Conservation (phyloP, 1,140 invertebrate species). For the Proales similis region DNA sequence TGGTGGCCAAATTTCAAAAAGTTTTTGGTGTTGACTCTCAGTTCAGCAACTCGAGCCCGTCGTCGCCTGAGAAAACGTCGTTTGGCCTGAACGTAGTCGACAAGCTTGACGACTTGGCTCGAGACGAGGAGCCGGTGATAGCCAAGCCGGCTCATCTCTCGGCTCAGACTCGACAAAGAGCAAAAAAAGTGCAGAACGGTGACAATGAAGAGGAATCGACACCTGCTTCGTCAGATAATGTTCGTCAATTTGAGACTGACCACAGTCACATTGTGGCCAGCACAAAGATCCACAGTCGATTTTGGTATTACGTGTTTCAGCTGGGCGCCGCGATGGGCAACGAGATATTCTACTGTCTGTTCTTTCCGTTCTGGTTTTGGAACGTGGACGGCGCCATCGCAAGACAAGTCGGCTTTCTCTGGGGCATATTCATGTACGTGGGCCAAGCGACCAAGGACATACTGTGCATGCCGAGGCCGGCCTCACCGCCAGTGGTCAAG, state of each 20-base stretch:
- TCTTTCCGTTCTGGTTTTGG: conserved; percentile 38
- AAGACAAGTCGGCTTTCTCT: conserved; percentile 53
- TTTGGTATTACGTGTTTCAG: conserved; percentile 38
- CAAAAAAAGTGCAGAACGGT: background rate
- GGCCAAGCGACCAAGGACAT: conserved; percentile 78
- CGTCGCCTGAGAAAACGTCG: no score
- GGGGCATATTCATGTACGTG: conserved; percentile 68
- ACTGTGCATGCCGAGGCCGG: conserved; percentile 72
- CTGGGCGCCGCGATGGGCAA: conserved; percentile 37
- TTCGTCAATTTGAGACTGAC: background rate
- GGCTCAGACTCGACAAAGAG: background rate
- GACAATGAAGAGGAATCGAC: background rate
- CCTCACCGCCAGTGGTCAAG: conserved; percentile 68
- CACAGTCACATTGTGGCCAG: conserved; percentile 15
- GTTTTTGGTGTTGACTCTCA: conserved; percentile 26
- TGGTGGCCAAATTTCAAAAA: conserved; percentile 34
- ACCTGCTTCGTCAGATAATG: background rate
- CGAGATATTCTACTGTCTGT: conserved; percentile 36
- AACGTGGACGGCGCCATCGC: conserved; percentile 36
- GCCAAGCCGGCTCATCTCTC: background rate
- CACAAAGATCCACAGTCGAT: conserved; percentile 23
- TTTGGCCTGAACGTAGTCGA: background rate
- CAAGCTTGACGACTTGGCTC: background rate
- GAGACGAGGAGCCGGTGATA: background rate
- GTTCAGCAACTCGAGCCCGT: no score